These are phyloP conservation scores for Graphium colonna DNA, from an alignment of 2,888 invertebrate species.

Conservation along the genomic window DNA sequence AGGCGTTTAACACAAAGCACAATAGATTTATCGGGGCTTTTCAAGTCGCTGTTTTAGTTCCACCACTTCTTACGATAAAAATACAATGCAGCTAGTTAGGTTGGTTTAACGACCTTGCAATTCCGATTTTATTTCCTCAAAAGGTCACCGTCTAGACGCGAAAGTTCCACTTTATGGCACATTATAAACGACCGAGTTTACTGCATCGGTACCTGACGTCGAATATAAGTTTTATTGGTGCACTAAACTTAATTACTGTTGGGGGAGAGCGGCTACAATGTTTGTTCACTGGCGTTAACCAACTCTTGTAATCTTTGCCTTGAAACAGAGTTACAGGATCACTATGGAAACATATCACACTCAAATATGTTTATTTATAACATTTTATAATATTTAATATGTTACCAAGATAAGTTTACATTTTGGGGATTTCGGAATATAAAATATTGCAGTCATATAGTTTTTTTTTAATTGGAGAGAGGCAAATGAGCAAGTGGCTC, in stretches of 20 bases:
- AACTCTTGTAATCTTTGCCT: not conserved
- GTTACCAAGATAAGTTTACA: no score
- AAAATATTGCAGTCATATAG: no score
- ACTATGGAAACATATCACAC: no score
- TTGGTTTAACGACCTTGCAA: slow-evolving; percentile 8
- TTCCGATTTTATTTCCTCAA: slow-evolving; percentile 13
- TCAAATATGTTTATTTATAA: no score
- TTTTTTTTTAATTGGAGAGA: no score
- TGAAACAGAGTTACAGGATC: not conserved
- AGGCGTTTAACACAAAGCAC: no score
- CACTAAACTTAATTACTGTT: slow-evolving; percentile 11
- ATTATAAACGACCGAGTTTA: slow-evolving; percentile 18
- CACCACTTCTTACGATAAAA: not conserved
- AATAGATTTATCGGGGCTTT: no score
- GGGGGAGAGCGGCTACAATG: not conserved
- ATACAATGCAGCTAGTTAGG: not conserved
- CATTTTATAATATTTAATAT: no score
- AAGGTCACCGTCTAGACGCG: slow-evolving; percentile 22
- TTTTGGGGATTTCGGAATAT: no score
- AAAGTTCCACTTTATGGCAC: slow-evolving; percentile 13
- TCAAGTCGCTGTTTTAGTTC: not conserved
- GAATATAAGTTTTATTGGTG: slow-evolving; percentile 16
- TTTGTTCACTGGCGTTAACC: not conserved
- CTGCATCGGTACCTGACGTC: slow-evolving; percentile 8
- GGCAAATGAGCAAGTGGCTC: no score